A percentile compares a stretch with the other conserved stretches of the same genome.
Conservation (phyloP, 2,797 vertebrate species). For the Oophaga sylvatica region DNA sequence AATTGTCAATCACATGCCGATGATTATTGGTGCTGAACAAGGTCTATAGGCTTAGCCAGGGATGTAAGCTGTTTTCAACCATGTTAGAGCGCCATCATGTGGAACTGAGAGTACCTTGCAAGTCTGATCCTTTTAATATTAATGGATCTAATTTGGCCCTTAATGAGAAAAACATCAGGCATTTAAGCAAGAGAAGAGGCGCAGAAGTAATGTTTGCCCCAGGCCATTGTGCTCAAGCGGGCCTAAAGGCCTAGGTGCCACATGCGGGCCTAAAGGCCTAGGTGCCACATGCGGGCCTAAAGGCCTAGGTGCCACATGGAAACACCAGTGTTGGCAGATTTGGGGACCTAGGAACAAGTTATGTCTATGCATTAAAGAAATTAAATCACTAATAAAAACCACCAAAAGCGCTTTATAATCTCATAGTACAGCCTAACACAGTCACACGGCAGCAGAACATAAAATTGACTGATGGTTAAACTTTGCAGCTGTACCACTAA, state of each 20-base stretch:
- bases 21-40: slow-evolving; percentile 14
- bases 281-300: too few species aligned
- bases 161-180: neutral
- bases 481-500: slow-evolving; percentile 5
- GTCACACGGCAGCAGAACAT: slow-evolving; percentile 11
- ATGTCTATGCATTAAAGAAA: neutral
- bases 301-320: too few species aligned
- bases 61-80: neutral
- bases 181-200: neutral
- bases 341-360: too few species aligned
- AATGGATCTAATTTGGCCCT: neutral
- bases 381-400: neutral
- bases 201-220: too few species aligned
- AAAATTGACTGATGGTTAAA: slow-evolving; percentile 44
- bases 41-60: slow-evolving; percentile 6
- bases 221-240: too few species aligned
- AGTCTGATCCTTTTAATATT: neutral
- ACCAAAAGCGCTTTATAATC: neutral
- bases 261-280: too few species aligned
- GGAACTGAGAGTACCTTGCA: too few species aligned
- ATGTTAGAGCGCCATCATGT: neutral
- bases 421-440: neutral
- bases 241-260: too few species aligned
- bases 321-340: too few species aligned
- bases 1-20: slow-evolving; percentile 44